Conservation (phyloP, 2,797 vertebrate species). For the Rallus crepitans region DNA sequence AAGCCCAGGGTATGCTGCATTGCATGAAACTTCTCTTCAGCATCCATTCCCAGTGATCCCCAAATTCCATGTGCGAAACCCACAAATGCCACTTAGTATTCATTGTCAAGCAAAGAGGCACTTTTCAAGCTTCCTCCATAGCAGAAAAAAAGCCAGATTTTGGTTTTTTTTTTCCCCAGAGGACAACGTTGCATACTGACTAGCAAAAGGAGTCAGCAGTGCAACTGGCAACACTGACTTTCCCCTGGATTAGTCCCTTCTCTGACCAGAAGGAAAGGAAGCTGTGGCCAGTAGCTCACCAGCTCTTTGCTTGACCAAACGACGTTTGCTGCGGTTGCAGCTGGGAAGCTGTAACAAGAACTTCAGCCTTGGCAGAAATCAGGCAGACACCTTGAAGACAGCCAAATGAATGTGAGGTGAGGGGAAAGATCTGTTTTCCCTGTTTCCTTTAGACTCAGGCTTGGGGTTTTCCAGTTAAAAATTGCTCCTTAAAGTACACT, state of each 20-base stretch:
- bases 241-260: neutral
- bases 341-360: slow-evolving; percentile 27
- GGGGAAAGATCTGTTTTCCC: neutral
- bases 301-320: slow-evolving; percentile 28
- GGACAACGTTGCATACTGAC: neutral
- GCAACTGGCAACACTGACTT: neutral
- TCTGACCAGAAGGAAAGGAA: slow-evolving; percentile 24
- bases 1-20: neutral
- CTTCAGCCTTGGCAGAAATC: slow-evolving; percentile 41
- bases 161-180: neutral
- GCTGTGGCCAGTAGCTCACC: neutral
- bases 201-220: neutral
- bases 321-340: neutral
- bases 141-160: neutral
- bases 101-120: neutral
- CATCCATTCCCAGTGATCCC: slow-evolving; percentile 4
- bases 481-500: neutral
- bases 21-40: slow-evolving; percentile 28
- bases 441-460: neutral
- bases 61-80: neutral
- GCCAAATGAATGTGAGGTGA: slow-evolving; percentile 27
- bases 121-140: neutral
- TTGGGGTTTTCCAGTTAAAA: slow-evolving; percentile 39
- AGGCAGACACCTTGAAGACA: neutral
- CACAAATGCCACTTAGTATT: neutral